Evolutionary conservation across 2,797 vertebrate genomes (phyloP), one percentile per base, ranked within the genome.

Genomic region (Emydoidea blandingii): DNA sequence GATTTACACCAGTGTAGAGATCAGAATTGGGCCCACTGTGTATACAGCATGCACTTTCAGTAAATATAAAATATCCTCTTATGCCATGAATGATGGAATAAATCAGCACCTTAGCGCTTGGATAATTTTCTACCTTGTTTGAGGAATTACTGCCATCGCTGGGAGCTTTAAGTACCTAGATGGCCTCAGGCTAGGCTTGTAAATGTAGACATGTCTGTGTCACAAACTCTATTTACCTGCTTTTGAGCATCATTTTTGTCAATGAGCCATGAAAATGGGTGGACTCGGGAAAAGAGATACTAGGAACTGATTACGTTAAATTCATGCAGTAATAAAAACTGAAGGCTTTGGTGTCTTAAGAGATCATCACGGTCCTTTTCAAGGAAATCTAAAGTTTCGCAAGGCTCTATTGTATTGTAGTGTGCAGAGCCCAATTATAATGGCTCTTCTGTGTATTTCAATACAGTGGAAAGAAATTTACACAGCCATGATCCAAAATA

Each of bases 311-410:
- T 92, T 82, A 50, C 34, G 57, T 93, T 15, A 47, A 94, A 91
- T 94, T 93, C 79, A 62, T 93, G 57, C 37, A 86, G 80, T 79
- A 92, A 72, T 96, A 88, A 92, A 86, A 95, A 92, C 27, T 5
- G 49, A 96, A 94, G 27, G 4, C 74, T 92, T 89, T 81, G 94
- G 76, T 92, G 14, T 57, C 91, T 94, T 85, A 74, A 94, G 87
- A 49, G 52, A 12, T 81, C 59, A 54, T 86, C 85, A 79, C 10
- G 79, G 14, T 90, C 88, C 41, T 94, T 96, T 96, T 74, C 41
- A 86, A 74, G 57, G n/a, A 85, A 96, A 92, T 19, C 27, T 82
- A 8, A 72, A 83, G n/a, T 92, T 95, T 95, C 37, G 68, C 79
- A 54, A 88, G 12, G 34, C n/a, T 79, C 14, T 82, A 6, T 23